Conservation (phyloP, 2,113 vertebrate genomes). For the Diadophis punctatus region DNA sequence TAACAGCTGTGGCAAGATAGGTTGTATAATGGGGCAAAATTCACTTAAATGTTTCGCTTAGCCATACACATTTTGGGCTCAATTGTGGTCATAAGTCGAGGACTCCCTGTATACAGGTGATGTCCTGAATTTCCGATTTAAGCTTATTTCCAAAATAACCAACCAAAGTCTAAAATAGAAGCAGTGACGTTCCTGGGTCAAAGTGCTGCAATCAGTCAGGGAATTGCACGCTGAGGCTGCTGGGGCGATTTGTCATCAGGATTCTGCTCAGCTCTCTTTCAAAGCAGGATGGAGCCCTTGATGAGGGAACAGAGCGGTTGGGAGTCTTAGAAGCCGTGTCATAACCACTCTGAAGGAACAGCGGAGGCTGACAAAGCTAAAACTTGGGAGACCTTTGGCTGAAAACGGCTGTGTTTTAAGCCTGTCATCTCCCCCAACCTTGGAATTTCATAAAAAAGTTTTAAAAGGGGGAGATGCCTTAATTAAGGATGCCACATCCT, state of each 20-base stretch:
- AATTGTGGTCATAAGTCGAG: too few relatives aligned
- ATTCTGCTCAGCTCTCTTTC: rapidly evolving
- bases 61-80: too few relatives aligned
- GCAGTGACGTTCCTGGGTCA: rapidly evolving
- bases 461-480: background rate
- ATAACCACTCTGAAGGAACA: background rate
- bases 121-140: background rate
- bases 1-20: too few relatives aligned
- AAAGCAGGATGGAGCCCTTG: background rate
- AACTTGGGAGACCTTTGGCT: background rate
- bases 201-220: background rate
- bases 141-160: background rate
- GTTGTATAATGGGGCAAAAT: too few relatives aligned
- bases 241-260: background rate
- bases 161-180: background rate
- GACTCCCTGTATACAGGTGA: background rate
- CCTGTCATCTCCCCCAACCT: background rate
- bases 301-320: background rate
- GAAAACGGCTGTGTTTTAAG: background rate
- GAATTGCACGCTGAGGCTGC: background rate
- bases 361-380: background rate
- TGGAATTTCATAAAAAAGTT: background rate
- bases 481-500: too few relatives aligned
- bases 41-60: too few relatives aligned
- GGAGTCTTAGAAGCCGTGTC: background rate